Base-by-base conservation (phyloP, 2,888 invertebrate genomes). In the Chymomyza amoena region DNA sequence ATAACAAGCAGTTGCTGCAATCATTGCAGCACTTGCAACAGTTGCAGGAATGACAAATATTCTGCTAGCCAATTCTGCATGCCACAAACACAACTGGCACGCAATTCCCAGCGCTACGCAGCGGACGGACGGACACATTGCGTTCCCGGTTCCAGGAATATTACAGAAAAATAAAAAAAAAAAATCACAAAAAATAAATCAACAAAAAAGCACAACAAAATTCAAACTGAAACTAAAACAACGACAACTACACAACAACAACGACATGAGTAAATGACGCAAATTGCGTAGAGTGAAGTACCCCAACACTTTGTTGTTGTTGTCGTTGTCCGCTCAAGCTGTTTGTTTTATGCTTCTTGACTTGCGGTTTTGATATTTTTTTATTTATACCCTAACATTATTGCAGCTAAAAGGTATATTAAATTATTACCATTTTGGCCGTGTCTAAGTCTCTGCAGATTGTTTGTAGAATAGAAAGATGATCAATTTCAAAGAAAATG, bases 1-100 rank as follows among this genome's bases (percentile, higher is more conserved):
- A 54, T 18, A n/a, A 28, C 36, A 13, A 51, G 39, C 36, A 32
- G 45, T 32, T 20, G 54, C n/a, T 45, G 15, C 52, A 39, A 25
- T 66, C 32, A 10, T 39, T 16, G 54, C 61, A 9, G 54, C n/a
- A n/a, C n/a, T 54, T 54, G 54, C 54, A 54, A 62, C 13, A 70
- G 71, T n/a, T n/a, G n/a, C 39, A 70, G 71, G 72, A 74, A 85
- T 83, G 87, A 83, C 83, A 87, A 83, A 87, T 85, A 85, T 80
- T 84, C 70, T 70, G 71, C 65, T 64, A 45, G 66, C 45, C 69
- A 67, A 36, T 36, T 36, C 39, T 45, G 39, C 39, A 61, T 61
- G 62, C 68, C 25, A 66, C 73, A 64, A 64, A 32, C 61, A 15
- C 32, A 28, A 13, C 25, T 25, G 25, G 20, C 64, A 57, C 62